Conservation (phyloP, 2,888 invertebrate species). For the Ceratothoa steindachneri region DNA sequence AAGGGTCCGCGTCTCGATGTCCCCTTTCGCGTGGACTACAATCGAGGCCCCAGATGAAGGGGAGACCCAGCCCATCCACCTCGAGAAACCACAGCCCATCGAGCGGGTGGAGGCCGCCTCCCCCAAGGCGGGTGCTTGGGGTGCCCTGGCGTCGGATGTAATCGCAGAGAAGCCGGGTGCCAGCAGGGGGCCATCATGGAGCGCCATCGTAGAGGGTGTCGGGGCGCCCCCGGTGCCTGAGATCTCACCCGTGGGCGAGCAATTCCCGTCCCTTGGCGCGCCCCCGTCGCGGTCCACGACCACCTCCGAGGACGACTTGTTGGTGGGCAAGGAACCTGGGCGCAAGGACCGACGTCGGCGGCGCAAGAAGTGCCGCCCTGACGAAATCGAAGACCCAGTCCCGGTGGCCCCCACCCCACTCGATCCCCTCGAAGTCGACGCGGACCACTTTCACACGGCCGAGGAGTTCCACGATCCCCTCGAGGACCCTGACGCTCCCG, state of each 20-base stretch:
- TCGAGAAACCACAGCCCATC: not conserved
- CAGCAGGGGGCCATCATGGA: not conserved
- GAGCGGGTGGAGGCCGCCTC: not conserved
- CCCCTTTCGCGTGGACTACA: not conserved
- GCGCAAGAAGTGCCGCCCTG: not conserved
- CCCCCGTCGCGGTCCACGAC: not conserved
- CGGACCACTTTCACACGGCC: slow-evolving; percentile 34
- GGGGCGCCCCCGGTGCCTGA: not conserved
- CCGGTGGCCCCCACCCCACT: not conserved
- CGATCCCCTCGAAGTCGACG: slow-evolving; percentile 24
- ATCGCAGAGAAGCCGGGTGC: not conserved
- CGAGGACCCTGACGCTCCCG: slow-evolving; percentile 17
- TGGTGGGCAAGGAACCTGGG: not conserved
- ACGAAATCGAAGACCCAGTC: not conserved
- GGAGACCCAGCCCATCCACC: not conserved
- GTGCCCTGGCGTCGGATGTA: not conserved
- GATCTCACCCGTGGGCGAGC: not conserved
- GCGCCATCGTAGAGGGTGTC: not conserved
- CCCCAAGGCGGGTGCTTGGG: not conserved
- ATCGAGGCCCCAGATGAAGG: not conserved
- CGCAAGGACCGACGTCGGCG: not conserved
- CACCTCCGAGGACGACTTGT: not conserved
- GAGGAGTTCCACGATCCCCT: slow-evolving; percentile 35
- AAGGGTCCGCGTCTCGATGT: not conserved
- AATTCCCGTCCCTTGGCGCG: not conserved